These are phyloP conservation scores for Ips nitidus DNA, from an alignment of 1,140 invertebrate species.

Conservation along the genomic window DNA sequence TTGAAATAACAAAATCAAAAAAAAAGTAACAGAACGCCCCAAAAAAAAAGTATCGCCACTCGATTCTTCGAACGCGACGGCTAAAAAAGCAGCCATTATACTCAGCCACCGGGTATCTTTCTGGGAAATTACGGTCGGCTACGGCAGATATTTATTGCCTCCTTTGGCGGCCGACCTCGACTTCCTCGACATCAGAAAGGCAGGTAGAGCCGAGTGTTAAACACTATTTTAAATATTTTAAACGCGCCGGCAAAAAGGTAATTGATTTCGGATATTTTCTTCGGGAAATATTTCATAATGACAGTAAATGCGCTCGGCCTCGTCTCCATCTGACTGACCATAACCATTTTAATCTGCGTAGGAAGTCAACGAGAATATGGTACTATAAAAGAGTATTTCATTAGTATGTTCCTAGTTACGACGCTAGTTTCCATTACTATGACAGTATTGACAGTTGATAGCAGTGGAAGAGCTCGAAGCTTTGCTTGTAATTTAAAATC, in stretches of 20 bases:
- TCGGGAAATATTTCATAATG: slow-evolving; percentile 14
- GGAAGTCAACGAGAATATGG: too few species aligned
- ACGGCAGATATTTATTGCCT: slow-evolving; percentile 26
- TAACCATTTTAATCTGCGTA: too few species aligned
- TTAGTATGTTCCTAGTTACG: too few species aligned
- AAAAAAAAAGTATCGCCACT: not conserved
- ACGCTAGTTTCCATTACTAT: too few species aligned
- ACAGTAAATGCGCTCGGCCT: slow-evolving; percentile 3
- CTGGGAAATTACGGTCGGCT: slow-evolving; percentile 21
- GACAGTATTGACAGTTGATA: too few species aligned
- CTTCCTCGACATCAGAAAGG: slow-evolving; percentile 13
- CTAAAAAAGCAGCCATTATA: slow-evolving; percentile 18
- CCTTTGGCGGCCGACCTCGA: slow-evolving; percentile 23
- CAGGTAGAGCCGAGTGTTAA: slow-evolving; percentile 25
- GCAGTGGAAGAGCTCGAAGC: too few species aligned
- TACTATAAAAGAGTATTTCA: too few species aligned
- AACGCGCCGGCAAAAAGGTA: slow-evolving; percentile 22
- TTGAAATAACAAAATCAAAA: too few species aligned
- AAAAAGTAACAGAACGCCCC: not conserved
- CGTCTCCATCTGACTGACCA: not conserved
- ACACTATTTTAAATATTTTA: slow-evolving; percentile 31
- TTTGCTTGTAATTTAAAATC: too few species aligned
- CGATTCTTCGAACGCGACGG: slow-evolving; percentile 14
- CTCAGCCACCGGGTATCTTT: slow-evolving; percentile 26
- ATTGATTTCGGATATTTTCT: slow-evolving; percentile 22